Base-by-base conservation (phyloP, 1,140 invertebrate species). In the Eueides isabella region DNA sequence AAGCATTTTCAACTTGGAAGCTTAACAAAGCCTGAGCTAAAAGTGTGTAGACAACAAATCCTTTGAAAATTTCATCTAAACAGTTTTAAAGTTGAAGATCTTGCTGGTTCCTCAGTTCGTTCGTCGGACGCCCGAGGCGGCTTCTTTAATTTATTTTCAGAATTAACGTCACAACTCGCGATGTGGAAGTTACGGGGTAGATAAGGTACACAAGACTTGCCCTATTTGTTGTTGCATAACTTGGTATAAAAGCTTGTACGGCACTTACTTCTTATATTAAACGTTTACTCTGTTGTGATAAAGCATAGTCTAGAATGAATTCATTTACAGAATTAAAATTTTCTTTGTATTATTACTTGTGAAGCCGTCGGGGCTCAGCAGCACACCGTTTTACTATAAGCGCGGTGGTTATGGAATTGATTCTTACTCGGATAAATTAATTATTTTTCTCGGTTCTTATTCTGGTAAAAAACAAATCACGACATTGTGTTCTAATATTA, bases 1-100 rank as follows among this genome's bases (percentile, higher is more conserved):
- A 72, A 61, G 62, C 61, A 55, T 65, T 76, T 31, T 69, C 62
- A 75, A 80, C 66, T 79, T 79, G 74, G 82, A 86, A 87, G 74
- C 85, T 86, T 75, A 84, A 88, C 84, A 84, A 88, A 86, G 83
- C 75, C 68, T 71, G 74, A 77, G 76, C 71, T 78, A 28, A 75
- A 66, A 75, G 71, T 67, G 71, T 66, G 67, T 70, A 77, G 74
- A 71, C 78, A 79, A 80, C 79, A 80, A 87, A 85, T 87, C 86
- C 86, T 87, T 88, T 88, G 86, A 84, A 88, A 90, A 83, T 88
- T 87, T 85, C 81, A 77, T 81, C 84, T 86, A 86, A 90, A 88
- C 84, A 85, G 81, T 83, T 88, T 88, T 83, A 85, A 89, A 87
- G 76, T 80, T 80, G 67, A 81, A 83, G 76, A 80, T 84, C 80